phyloP scores from a whole-genome alignment of 2,888 invertebrate species.

The Gari tellinella region DNA sequence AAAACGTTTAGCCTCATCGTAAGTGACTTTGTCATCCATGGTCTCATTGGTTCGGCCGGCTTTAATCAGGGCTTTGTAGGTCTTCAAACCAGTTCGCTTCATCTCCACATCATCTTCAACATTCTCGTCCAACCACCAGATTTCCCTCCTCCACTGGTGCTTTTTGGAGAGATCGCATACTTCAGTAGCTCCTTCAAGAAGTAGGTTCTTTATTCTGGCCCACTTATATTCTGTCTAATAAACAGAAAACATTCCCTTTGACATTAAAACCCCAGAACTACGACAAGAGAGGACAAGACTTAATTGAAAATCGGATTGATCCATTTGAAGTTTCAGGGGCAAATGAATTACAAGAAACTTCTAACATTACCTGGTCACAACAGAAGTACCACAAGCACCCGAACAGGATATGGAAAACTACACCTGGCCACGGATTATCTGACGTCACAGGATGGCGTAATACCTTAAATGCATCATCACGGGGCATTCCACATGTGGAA shows the following conservation, averaged over 20 bases:
- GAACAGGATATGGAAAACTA: slow-evolving; percentile 75
- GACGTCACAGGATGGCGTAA: slow-evolving; percentile 76
- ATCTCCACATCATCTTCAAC: slow-evolving; percentile 6
- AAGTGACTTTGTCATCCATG: slow-evolving; percentile 7
- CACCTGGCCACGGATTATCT: slow-evolving; percentile 81
- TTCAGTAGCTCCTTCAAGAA: slow-evolving; percentile 7
- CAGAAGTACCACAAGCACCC: slow-evolving; percentile 83
- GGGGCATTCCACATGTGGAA: slow-evolving; percentile 76
- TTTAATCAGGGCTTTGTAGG: background rate
- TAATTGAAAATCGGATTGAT: no score
- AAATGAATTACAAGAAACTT: background rate
- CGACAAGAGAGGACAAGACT: no score
- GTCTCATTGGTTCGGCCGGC: background rate
- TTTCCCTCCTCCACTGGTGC: slow-evolving; percentile 15
- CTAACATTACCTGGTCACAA: slow-evolving; percentile 77
- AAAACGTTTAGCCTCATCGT: slow-evolving; percentile 13
- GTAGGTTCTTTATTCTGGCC: background rate
- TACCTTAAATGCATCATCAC: slow-evolving; percentile 77
- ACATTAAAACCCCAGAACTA: no score
- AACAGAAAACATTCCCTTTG: no score
- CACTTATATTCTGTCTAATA: no score
- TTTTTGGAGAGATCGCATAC: slow-evolving; percentile 21
- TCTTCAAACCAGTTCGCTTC: background rate
- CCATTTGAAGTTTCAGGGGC: no score
- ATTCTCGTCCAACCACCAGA: slow-evolving; percentile 5